Evolutionary conservation across 1,140 invertebrate genomes (phyloP), one percentile per base, ranked within the genome.

Genomic region (Forficula auricularia): DNA sequence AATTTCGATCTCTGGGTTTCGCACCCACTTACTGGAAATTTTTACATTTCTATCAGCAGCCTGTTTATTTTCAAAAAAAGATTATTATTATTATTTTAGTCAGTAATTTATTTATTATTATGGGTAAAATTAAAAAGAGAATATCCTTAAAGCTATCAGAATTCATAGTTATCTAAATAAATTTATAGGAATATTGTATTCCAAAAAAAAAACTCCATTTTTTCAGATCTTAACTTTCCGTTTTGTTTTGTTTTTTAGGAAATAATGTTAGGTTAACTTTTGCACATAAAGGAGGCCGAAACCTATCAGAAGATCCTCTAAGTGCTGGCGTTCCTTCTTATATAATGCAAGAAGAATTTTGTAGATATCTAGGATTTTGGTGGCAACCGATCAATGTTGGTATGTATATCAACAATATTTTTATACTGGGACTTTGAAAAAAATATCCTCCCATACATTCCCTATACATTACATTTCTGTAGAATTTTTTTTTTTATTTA

Each of bases 261-360:
- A 56, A 51, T 40, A 62, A 72, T 45, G 66, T 73, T 54, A 62
- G 86, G 50, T 64, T 94, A 3, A 94, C 88, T 3, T 82, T 79
- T 60, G 79, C 82, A 0, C 80, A 81, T 50, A 81, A 78, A 64
- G 83, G 82, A 51, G 66, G 73, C 37, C 61, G 61, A 52, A 76
- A 68, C 52, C 65, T 89, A 47, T 65, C 72, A 1, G 82, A 88
- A 50, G 86, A 94, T 63, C 86, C 85, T 1, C 56, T 84, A 0
- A 86, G 80, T 55, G 85, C 89, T 2, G 94, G 92, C 1, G 78
- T 89, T 19, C 90, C 94, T 0, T 92, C 88, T 7, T 98, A 96
- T 64, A 88, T 98, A 0, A 92, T 94, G 61, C 92, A 97, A 66
- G 94, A 98, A 67, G 94, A 98, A 65, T 97, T 98, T 65, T 85